Evolutionary conservation across 2,113 vertebrate genomes (phyloP).

Genomic region (Ptyas mucosa): DNA sequence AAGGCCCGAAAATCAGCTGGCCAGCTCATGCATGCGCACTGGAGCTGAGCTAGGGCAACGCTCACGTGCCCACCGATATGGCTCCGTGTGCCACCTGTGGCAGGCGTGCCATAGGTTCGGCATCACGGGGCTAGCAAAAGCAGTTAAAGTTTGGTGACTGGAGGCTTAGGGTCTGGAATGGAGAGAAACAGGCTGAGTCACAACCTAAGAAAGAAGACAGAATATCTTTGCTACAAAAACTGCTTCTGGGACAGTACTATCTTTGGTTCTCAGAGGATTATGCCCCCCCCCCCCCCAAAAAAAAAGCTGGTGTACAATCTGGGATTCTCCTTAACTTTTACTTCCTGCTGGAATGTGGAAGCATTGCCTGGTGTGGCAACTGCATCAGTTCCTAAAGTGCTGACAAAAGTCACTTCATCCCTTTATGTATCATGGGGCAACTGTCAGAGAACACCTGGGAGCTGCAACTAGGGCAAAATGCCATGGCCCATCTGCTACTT

Average conservation of each 20-base stretch:
- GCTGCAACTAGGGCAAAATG: not conserved
- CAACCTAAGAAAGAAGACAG: not conserved
- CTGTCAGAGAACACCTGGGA: not conserved
- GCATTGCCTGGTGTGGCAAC: not conserved
- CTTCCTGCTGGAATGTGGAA: not conserved
- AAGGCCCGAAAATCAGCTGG: no score
- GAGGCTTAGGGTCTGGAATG: not conserved
- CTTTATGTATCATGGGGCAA: not conserved
- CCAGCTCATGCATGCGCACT: no score
- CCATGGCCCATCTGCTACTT: not conserved
- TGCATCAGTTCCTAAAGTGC: not conserved
- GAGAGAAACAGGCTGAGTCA: not conserved
- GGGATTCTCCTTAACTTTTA: not conserved
- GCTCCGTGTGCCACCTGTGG: no score
- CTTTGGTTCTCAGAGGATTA: not conserved
- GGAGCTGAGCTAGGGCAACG: no score
- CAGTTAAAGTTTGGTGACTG: not conserved
- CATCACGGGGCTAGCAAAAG: not conserved
- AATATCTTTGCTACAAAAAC: not conserved
- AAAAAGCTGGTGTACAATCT: not conserved
- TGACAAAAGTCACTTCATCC: not conserved
- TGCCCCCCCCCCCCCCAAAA: not conserved
- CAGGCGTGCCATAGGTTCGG: no score
- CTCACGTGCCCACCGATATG: no score
- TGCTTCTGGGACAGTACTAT: not conserved